Evolutionary conservation across 2,113 vertebrate genomes (phyloP).

Genomic region (Thermophis baileyi): DNA sequence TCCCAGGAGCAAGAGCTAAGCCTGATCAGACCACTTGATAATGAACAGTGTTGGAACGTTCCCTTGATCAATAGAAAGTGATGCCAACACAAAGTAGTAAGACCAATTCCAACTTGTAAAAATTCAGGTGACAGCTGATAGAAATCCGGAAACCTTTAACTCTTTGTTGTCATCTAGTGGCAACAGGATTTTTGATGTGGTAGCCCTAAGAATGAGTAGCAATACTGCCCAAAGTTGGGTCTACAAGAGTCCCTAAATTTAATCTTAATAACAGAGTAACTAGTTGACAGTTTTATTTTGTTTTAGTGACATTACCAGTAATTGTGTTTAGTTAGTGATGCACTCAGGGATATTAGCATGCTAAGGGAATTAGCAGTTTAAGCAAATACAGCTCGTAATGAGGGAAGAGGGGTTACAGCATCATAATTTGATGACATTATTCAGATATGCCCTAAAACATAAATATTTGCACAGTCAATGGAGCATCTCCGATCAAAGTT

Average conservation of each 20-base stretch:
- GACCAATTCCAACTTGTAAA: not conserved
- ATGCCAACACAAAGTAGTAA: not conserved
- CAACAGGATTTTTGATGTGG: not conserved
- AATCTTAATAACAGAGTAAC: slow-evolving; percentile 19
- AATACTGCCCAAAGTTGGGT: not conserved
- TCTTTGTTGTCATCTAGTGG: not conserved
- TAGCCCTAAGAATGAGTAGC: not conserved
- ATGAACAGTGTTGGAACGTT: not conserved
- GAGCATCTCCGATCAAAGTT: slow-evolving; percentile 40
- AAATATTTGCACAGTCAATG: slow-evolving; percentile 44
- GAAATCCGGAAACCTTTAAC: not conserved
- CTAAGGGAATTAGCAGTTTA: not conserved
- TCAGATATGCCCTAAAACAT: not conserved
- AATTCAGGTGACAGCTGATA: not conserved
- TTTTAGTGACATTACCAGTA: not conserved
- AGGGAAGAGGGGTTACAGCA: not conserved
- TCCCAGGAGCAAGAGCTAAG: not conserved
- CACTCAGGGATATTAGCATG: not conserved
- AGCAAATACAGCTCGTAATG: not conserved
- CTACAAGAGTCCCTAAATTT: slow-evolving; percentile 5
- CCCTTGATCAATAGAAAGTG: not conserved
- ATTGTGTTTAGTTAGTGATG: slow-evolving; percentile 8
- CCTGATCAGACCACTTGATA: not conserved
- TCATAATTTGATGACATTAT: not conserved
- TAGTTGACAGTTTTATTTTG: slow-evolving; percentile 8